phyloP scores from a whole-genome alignment of 2,113 vertebrate species.

The Podiceps cristatus region DNA sequence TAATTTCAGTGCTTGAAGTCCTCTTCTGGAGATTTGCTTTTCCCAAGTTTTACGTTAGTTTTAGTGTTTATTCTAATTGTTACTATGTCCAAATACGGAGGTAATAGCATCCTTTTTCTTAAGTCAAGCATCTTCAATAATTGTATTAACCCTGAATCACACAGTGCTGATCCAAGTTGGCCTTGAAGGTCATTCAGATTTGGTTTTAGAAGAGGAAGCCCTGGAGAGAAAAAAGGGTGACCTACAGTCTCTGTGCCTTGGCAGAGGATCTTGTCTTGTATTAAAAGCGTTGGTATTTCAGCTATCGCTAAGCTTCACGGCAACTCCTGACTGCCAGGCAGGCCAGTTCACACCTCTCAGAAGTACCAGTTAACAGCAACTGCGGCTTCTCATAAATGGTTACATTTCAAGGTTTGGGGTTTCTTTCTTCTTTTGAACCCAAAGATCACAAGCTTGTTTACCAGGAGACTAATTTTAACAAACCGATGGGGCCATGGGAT shows the following conservation, averaged over 20 bases:
- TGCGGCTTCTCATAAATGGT: fast-evolving
- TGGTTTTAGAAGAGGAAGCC: background rate
- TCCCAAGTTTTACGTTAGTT: background rate
- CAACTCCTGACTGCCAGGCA: background rate
- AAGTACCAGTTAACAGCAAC: background rate
- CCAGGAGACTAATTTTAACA: background rate
- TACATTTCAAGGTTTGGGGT: background rate
- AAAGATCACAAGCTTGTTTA: background rate
- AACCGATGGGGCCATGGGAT: background rate
- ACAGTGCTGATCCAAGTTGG: background rate
- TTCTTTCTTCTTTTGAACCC: background rate
- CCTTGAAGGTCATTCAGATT: background rate
- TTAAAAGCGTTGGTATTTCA: background rate
- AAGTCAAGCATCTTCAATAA: background rate
- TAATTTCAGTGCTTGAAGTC: background rate
- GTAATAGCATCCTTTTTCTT: background rate
- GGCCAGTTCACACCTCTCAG: background rate
- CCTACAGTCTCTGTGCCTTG: background rate
- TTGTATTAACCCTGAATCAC: background rate
- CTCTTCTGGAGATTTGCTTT: background rate
- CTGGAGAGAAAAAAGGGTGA: background rate
- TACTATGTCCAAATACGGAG: background rate
- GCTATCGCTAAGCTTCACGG: background rate
- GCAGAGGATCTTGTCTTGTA: background rate
- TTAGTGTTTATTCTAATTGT: background rate